phyloP scores from a whole-genome alignment of 2,113 vertebrate species.

The Columbina picui region DNA sequence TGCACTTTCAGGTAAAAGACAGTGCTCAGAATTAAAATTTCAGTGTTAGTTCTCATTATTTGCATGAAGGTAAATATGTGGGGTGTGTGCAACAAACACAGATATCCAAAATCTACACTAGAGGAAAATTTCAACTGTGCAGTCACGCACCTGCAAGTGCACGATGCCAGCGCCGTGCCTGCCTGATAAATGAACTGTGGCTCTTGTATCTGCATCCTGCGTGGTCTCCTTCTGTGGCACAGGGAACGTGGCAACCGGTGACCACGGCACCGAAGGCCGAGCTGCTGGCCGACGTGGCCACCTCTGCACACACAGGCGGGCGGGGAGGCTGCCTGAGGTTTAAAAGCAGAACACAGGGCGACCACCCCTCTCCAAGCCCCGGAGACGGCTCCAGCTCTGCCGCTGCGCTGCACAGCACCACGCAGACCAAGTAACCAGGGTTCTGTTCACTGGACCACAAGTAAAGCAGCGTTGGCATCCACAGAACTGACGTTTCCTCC shows the following conservation, averaged over 20 bases:
- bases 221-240: background rate
- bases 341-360: background rate
- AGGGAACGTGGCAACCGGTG: background rate
- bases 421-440: no score
- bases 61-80: background rate
- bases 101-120: background rate
- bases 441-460: background rate
- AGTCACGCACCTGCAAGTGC: background rate
- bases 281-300: background rate
- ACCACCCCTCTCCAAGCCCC: background rate
- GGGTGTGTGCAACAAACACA: background rate
- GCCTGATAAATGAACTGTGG: background rate
- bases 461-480: background rate
- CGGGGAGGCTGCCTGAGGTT: background rate
- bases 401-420: no score
- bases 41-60: background rate
- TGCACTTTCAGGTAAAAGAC: background rate
- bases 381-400: background rate
- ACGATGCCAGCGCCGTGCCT: background rate
- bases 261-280: background rate
- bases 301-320: no score
- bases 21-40: background rate
- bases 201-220: background rate
- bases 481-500: background rate
- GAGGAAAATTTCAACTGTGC: background rate